Evolutionary conservation across 2,113 vertebrate species (phyloP).

Genomic region (Nothobranchius furzeri): DNA sequence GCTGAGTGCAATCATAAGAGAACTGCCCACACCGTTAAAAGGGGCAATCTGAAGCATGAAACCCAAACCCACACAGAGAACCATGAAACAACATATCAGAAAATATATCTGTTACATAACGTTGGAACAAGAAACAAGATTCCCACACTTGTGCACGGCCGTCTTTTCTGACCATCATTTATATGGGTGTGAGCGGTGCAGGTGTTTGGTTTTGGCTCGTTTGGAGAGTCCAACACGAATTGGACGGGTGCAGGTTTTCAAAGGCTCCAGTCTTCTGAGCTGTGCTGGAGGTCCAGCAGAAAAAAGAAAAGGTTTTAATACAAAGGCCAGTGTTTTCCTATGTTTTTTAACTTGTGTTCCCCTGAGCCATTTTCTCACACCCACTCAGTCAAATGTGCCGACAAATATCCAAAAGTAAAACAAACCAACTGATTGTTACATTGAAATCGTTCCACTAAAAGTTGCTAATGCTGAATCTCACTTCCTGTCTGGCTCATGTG

Average conservation of each 20-base stretch:
- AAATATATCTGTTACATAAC: not conserved
- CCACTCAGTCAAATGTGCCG: too few species aligned
- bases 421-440: too few species aligned
- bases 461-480: too few species aligned
- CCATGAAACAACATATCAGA: not conserved
- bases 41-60: slow-evolving; percentile 3
- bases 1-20: not conserved
- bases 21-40: not conserved
- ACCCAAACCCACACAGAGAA: not conserved
- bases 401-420: too few species aligned
- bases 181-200: slow-evolving; percentile 85
- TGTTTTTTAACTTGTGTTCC: too few species aligned
- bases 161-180: slow-evolving; percentile 58
- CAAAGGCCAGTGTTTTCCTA: too few species aligned
- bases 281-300: slow-evolving; percentile 75
- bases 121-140: not conserved
- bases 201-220: slow-evolving; percentile 83
- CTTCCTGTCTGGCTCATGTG: too few species aligned
- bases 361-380: too few species aligned
- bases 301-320: not conserved
- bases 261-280: slow-evolving; percentile 83
- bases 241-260: slow-evolving; percentile 87
- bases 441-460: too few species aligned
- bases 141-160: not conserved
- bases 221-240: slow-evolving; percentile 91